These are phyloP conservation scores for Etheostoma cragini DNA, from an alignment of 2,113 vertebrate genomes.

Conservation along the genomic window DNA sequence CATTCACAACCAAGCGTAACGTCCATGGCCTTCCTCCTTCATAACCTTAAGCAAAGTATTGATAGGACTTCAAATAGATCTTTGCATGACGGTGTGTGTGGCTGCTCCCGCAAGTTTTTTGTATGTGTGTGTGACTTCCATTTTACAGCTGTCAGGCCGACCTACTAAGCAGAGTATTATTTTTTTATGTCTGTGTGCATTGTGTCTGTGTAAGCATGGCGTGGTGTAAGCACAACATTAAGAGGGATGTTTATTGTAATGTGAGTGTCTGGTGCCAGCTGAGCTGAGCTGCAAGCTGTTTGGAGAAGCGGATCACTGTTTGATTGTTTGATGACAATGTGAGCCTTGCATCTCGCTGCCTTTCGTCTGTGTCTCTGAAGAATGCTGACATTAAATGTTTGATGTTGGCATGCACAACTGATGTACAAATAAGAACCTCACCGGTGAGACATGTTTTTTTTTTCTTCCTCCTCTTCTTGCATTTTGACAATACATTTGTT, in stretches of 20 bases:
- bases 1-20: conserved; percentile 68
- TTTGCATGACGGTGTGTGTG: conserved; percentile 7
- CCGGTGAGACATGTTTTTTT: conserved; percentile 69
- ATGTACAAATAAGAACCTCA: conserved; percentile 80
- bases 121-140: conserved; percentile 48
- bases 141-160: conserved; percentile 78
- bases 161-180: conserved; percentile 74
- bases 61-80: conserved; percentile 42
- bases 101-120: neutral
- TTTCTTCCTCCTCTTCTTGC: conserved; percentile 44
- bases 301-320: conserved; percentile 79
- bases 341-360: conserved; percentile 79
- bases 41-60: conserved; percentile 36
- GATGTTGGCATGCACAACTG: conserved; percentile 79
- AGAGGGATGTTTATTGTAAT: conserved; percentile 79
- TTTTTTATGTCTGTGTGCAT: conserved; percentile 66
- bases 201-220: conserved; percentile 71
- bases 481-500: conserved; percentile 77
- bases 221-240: conserved; percentile 76
- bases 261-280: conserved; percentile 81
- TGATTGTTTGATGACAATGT: conserved; percentile 85
- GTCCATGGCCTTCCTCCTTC: conserved; percentile 38
- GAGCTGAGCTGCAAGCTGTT: conserved; percentile 82
- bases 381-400: conserved; percentile 83
- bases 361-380: conserved; percentile 83